Conservation (phyloP, 1,140 invertebrate species). For the Drosophila repleta region DNA sequence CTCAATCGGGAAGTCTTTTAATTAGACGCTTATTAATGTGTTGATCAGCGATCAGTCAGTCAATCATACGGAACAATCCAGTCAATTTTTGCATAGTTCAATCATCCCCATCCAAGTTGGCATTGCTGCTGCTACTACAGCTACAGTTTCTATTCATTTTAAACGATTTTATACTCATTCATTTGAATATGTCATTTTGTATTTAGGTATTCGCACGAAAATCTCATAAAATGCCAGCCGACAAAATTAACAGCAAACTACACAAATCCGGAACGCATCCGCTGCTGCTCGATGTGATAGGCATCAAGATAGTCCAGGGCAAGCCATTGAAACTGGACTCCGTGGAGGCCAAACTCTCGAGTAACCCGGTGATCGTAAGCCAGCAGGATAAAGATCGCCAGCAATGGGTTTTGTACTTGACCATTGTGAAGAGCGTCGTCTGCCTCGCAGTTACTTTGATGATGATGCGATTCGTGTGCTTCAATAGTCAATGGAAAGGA, state of each 20-base stretch:
- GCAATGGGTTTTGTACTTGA: not conserved
- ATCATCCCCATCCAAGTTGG: not conserved
- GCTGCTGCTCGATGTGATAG: not conserved
- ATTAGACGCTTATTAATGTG: not conserved
- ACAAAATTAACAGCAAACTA: constrained; percentile 24
- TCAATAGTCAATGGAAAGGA: not conserved
- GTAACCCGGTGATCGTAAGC: no score
- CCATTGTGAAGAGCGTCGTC: not conserved
- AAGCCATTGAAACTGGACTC: no score
- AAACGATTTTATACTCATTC: not conserved
- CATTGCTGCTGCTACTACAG: not conserved
- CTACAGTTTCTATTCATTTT: no score
- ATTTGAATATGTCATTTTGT: not conserved
- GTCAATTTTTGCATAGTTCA: no score
- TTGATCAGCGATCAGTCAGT: not conserved
- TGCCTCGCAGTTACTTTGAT: not conserved
- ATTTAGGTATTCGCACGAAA: not conserved
- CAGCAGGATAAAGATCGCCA: not conserved
- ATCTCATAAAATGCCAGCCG: constrained; percentile 17
- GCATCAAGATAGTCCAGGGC: no score
- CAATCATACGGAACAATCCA: not conserved
- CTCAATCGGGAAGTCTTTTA: no score
- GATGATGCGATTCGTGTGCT: not conserved
- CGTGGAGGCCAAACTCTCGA: no score
- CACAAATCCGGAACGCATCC: no score